phyloP scores from a whole-genome alignment of 1,140 invertebrate species.

The Calliphora vicina region DNA sequence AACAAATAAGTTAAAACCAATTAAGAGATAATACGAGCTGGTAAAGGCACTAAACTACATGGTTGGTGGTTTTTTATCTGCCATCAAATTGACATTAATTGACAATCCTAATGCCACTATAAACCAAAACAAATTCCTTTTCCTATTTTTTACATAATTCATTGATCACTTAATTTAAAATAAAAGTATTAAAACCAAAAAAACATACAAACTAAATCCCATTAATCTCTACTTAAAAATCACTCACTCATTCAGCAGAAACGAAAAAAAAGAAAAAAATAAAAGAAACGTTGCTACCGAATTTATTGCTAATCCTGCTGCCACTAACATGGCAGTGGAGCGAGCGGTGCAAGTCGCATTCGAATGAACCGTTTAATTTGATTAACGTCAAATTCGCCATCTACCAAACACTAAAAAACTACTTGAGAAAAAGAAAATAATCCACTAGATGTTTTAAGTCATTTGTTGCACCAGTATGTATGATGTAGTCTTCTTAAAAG shows the following conservation, averaged over 20 bases:
- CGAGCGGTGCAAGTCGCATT: background rate
- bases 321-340: background rate
- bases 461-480: background rate
- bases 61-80: background rate
- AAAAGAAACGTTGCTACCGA: background rate
- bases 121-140: background rate
- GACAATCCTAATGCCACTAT: background rate
- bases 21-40: background rate
- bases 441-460: background rate
- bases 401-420: background rate
- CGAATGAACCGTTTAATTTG: constrained; percentile 9
- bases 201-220: background rate
- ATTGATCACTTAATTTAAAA: constrained; percentile 14
- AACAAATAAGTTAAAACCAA: background rate
- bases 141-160: background rate
- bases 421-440: background rate
- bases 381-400: background rate
- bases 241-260: background rate
- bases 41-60: background rate
- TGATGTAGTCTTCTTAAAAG: background rate
- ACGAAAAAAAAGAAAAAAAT: background rate
- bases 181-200: background rate
- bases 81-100: background rate
- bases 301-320: background rate
- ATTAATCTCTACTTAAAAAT: constrained; percentile 14